phyloP scores from a whole-genome alignment of 2,888 invertebrate genomes.

The Drosophila quinaria region DNA sequence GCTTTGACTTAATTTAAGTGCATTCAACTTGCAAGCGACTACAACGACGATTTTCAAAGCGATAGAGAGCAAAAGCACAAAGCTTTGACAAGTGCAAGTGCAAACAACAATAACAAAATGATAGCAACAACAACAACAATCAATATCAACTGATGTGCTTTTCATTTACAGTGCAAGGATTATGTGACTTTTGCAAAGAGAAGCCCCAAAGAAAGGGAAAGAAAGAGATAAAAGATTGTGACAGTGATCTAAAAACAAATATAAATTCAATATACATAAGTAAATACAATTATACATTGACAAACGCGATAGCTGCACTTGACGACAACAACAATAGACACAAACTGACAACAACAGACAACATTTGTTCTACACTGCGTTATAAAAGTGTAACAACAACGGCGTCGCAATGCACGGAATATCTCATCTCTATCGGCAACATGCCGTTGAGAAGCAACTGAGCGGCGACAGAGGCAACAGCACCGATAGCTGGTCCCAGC shows the following conservation, averaged over 20 bases:
- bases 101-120: slow-evolving; percentile 35
- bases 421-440: slow-evolving; percentile 85
- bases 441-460: slow-evolving; percentile 86
- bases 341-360: slow-evolving; percentile 15
- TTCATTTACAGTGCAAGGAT: slow-evolving; percentile 72
- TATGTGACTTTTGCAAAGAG: slow-evolving; percentile 73
- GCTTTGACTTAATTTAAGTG: slow-evolving; percentile 86
- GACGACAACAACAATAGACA: slow-evolving; percentile 22
- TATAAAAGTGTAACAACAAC: slow-evolving; percentile 57
- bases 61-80: slow-evolving; percentile 52
- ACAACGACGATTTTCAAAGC: slow-evolving; percentile 51
- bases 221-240: slow-evolving; percentile 41
- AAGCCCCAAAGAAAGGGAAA: slow-evolving; percentile 25
- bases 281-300: slow-evolving; percentile 37
- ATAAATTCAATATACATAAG: slow-evolving; percentile 7
- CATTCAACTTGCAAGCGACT: slow-evolving; percentile 81
- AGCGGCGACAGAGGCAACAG: slow-evolving; percentile 69
- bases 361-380: slow-evolving; percentile 58
- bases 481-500: slow-evolving; percentile 61
- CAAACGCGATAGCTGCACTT: slow-evolving; percentile 43
- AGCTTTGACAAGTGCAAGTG: slow-evolving; percentile 65
- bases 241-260: slow-evolving; percentile 17
- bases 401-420: slow-evolving; percentile 84
- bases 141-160: slow-evolving; percentile 44
- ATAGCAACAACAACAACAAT: slow-evolving; percentile 33